Base-by-base conservation (phyloP, 2,797 vertebrate species). In the Brachymystax lenok region DNA sequence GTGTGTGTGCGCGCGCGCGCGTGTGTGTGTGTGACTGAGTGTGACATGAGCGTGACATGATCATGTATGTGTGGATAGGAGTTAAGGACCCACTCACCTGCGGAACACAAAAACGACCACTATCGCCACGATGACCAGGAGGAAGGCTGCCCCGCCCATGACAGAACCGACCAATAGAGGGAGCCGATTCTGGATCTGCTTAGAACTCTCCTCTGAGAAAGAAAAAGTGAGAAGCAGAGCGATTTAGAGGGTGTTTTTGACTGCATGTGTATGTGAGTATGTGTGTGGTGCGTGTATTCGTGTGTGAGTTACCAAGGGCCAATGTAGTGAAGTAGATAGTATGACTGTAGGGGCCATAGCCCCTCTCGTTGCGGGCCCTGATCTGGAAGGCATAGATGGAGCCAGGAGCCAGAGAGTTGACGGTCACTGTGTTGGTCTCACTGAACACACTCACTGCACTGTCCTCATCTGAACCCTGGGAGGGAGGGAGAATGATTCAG, bases 381-480 rank as follows among this genome's bases (percentile, higher is more conserved):
- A 99, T 97, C 93, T 99, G 98, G 91, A 99, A 99, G 81, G 96
- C 96, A 1, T 99, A 99, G 91, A 99, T 98, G 90, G 98, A 97
- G 56, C 97, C 97, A 0, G 97, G 95, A 78, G 95, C 95, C 89
- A 99, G 90, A 52, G 92, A 90, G 12, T 84, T 87, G 85, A 99
- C 94, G 0, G 96, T 98, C 81, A 96, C 95, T 0, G 96, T 98
- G 92, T 99, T 99, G 80, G 97, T 99, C 94, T 98, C 97, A 1
- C 96, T 99, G 92, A 94, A 97, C 82, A 99, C 88, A 50, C 91
- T 97, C 75, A 94, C 89, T 3, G 97, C 97, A 76, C 94, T 96
- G 92, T 97, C 96, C 85, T 98, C 96, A 35, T 99, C 97, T 79
- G 96, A 97, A 73, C 95, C 96, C 98, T 99, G 92, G 52, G 71